phyloP scores from a whole-genome alignment of 2,888 invertebrate genomes.

The Macropis europaea region DNA sequence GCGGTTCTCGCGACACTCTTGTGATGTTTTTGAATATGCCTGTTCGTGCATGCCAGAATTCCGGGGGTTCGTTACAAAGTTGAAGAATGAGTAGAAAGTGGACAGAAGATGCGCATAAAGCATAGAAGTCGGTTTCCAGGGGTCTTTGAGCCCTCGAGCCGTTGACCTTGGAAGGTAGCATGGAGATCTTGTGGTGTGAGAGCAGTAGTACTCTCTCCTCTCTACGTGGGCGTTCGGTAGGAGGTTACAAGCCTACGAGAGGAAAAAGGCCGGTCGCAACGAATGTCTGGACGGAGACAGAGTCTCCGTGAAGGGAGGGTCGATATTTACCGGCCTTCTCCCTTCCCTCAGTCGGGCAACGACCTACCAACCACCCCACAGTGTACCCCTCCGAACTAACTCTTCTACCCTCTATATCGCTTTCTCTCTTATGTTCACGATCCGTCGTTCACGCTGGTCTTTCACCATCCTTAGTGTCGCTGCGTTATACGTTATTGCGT shows the following conservation, averaged over 20 bases:
- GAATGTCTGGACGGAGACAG: slow-evolving; percentile 64
- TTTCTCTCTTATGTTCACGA: slow-evolving; percentile 26
- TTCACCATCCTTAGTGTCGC: slow-evolving; percentile 26
- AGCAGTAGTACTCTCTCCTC: slow-evolving; percentile 54
- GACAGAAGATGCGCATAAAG: slow-evolving; percentile 15
- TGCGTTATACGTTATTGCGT: slow-evolving; percentile 44
- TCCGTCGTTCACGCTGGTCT: neutral
- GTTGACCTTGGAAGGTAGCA: slow-evolving; percentile 68
- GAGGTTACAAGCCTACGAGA: slow-evolving; percentile 50
- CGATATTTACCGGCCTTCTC: slow-evolving; percentile 75
- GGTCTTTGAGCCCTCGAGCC: slow-evolving; percentile 64
- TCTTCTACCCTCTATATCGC: slow-evolving; percentile 25
- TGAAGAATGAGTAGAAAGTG: slow-evolving; percentile 15
- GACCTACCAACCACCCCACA: slow-evolving; percentile 67
- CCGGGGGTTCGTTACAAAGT: neutral
- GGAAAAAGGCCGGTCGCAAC: slow-evolving; percentile 45
- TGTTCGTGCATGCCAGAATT: neutral
- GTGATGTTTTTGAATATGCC: no score
- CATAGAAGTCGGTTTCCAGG: slow-evolving; percentile 56
- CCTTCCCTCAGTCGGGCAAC: slow-evolving; percentile 67
- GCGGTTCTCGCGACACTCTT: no score
- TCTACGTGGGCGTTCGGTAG: slow-evolving; percentile 58
- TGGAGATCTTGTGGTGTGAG: slow-evolving; percentile 64
- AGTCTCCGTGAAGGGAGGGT: slow-evolving; percentile 68
- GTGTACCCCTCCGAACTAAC: slow-evolving; percentile 31